Evolutionary conservation across 2,797 vertebrate genomes (phyloP), one percentile per base, ranked within the genome.

Genomic region (Urophycis tenuis): DNA sequence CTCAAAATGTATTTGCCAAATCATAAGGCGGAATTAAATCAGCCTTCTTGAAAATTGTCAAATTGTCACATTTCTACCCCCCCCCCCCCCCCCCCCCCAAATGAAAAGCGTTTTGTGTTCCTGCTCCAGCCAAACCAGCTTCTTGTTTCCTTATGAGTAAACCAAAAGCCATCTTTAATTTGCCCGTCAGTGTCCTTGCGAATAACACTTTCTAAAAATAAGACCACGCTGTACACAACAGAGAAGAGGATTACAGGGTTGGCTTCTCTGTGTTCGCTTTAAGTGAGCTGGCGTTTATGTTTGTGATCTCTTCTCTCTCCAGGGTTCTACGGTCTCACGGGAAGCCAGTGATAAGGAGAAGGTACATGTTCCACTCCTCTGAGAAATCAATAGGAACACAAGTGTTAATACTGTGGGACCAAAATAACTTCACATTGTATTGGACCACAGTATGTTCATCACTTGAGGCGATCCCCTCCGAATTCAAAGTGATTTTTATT

Each of bases 271-370:
- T 25, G 4, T 45, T 35, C 25, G 29, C 9, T 32, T 74, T 49
- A 29, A 71, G 12, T 75, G 70, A 36, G 70, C 72, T 82, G 80
- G 85, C 36, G 15, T 41, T 30, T 17, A 17, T 73, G 22, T 41
- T 6, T 32, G 32, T 71, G 33, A 83, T 85, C 86, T 81, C 83
- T 82, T 78, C n/a, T 32, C 2, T 84, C 75, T 75, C 22, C 80
- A 98, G 96, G 96, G 96, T 82, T 98, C 96, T 71, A 98, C 96
- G 0, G 96, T 98, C 77, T 94, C 95, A 64, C 94, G 96, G 90
- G 96, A 98, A 94, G 96, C 96, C 41, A 98, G 96, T 12, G 95
- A 97, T 87, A 98, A 98, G 84, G 96, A 97, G 86, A 98, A 98
- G 95, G 96, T 97, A 89, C n/a, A n/a, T 0, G 84, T 79, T 84